These are phyloP conservation scores for Liasis olivaceus DNA, from an alignment of 2,797 vertebrate genomes.

Conservation along the genomic window DNA sequence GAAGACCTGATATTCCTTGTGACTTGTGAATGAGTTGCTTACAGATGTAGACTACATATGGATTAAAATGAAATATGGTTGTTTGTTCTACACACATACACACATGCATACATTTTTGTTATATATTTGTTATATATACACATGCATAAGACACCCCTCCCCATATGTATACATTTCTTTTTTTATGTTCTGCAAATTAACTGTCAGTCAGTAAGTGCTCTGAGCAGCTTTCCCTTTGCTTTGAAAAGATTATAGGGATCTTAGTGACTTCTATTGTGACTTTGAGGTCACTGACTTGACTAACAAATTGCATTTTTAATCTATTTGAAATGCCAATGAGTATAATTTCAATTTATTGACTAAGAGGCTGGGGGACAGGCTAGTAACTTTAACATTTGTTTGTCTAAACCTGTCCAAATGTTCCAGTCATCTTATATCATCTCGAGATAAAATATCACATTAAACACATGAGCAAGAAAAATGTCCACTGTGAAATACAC, in stretches of 20 bases:
- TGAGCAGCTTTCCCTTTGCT: rapidly evolving
- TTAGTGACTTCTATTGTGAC: neutral
- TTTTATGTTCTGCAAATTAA: neutral
- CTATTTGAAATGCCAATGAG: constrained; percentile 19
- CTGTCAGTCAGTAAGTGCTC: neutral
- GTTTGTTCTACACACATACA: neutral
- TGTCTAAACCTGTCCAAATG: neutral
- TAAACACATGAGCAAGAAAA: neutral
- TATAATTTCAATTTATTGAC: neutral
- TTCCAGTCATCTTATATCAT: neutral
- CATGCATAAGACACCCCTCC: neutral
- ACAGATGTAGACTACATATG: neutral
- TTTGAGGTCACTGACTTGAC: neutral
- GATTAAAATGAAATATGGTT: neutral
- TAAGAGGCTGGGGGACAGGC: neutral
- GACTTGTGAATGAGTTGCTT: neutral
- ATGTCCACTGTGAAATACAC: neutral
- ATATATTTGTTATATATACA: neutral
- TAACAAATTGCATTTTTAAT: constrained; percentile 13
- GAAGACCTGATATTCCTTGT: neutral
- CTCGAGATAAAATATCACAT: neutral
- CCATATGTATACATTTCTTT: neutral
- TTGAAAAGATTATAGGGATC: neutral
- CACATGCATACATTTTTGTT: neutral
- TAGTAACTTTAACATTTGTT: neutral